Percentiles rank a stretch among this genome's conserved stretches.
phyloP scores from a whole-genome alignment of 2,888 invertebrate species.

The Drosophila borealis region DNA sequence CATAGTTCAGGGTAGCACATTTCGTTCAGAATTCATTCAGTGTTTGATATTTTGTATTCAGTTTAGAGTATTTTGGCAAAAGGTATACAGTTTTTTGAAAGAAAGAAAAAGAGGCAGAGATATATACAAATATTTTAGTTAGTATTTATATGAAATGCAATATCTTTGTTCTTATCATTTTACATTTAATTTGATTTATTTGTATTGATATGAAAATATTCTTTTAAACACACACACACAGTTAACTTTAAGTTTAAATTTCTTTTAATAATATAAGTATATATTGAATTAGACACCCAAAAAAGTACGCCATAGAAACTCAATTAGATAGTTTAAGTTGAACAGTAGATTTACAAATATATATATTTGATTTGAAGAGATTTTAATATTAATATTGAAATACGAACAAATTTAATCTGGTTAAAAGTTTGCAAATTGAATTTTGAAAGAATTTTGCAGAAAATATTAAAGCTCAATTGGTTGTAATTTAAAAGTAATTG shows the following conservation, averaged over 20 bases:
- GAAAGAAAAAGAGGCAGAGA: conserved; percentile 73
- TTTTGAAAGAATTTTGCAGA: conserved; percentile 19
- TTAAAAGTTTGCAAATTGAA: conserved; percentile 18
- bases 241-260: conserved; percentile 48
- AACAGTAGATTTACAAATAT: conserved; percentile 40
- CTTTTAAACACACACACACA: conserved; percentile 48
- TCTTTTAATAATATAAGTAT: conserved; percentile 32
- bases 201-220: conserved; percentile 32
- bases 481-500: conserved; percentile 4
- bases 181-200: conserved; percentile 24
- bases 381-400: conserved; percentile 19
- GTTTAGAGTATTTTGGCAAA: conserved; percentile 49
- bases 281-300: conserved; percentile 69
- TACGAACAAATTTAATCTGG: conserved; percentile 22
- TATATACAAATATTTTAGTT: conserved; percentile 79
- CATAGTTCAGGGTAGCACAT: conserved; percentile 75
- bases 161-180: conserved; percentile 42
- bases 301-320: conserved; percentile 47
- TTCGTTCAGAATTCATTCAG: conserved; percentile 71
- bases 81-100: conserved; percentile 67
- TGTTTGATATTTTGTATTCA: conserved; percentile 42
- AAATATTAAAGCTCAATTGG: conserved; percentile 25
- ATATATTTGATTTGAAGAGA: conserved; percentile 21
- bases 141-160: conserved; percentile 66
- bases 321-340: conserved; percentile 45